These are phyloP conservation scores for Sympetrum striolatum DNA, from an alignment of 2,888 invertebrate species.

Conservation along the genomic window DNA sequence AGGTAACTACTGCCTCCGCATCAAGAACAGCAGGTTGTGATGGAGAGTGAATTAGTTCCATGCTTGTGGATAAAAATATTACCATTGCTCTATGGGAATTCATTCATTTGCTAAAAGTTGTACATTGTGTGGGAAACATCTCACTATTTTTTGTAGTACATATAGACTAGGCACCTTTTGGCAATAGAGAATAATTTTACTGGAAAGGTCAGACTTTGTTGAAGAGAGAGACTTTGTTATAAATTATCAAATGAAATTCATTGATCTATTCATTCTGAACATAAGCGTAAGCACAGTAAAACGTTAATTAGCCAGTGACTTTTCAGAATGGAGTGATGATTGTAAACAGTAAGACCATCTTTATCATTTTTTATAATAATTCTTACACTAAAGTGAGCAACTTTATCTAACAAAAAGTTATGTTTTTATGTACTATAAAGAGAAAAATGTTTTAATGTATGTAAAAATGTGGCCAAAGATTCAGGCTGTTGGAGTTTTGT, in stretches of 20 bases:
- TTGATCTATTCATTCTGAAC: neutral
- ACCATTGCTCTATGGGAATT: constrained; percentile 13
- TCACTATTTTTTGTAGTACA: constrained; percentile 30
- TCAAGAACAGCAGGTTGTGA: constrained; percentile 42
- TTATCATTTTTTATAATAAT: constrained; percentile 36
- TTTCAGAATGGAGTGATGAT: constrained; percentile 16
- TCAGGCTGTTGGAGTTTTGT: constrained; percentile 42
- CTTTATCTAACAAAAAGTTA: constrained; percentile 22
- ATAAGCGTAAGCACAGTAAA: neutral
- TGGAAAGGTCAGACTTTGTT: neutral
- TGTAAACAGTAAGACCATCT: neutral
- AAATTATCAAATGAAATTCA: neutral
- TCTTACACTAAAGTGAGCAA: constrained; percentile 7
- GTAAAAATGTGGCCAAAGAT: constrained; percentile 44
- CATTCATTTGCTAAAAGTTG: constrained; percentile 9
- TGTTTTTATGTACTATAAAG: constrained; percentile 35
- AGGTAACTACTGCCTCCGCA: constrained; percentile 38
- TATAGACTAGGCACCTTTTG: constrained; percentile 21
- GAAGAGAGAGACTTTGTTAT: neutral
- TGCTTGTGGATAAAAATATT: constrained; percentile 27
- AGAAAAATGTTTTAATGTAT: constrained; percentile 35
- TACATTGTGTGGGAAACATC: neutral
- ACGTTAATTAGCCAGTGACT: constrained; percentile 19
- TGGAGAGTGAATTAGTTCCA: constrained; percentile 27
- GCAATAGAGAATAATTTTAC: neutral